phyloP scores from a whole-genome alignment of 1,140 invertebrate genomes.

The Solenopsis fugax region DNA sequence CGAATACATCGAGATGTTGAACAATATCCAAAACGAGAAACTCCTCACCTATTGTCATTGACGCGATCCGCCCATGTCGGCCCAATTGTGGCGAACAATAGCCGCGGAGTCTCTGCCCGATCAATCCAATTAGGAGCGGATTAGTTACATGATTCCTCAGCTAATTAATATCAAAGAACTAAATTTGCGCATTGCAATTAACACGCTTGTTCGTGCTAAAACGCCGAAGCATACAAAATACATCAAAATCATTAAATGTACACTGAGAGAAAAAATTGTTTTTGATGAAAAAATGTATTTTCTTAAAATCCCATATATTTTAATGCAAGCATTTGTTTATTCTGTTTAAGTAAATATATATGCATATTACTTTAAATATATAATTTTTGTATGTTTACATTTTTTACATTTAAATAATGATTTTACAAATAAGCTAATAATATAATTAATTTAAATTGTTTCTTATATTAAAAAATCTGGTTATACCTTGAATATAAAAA shows the following conservation, averaged over 20 bases:
- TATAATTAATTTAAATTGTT: too few species aligned
- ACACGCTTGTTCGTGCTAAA: background rate
- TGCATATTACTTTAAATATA: too few species aligned
- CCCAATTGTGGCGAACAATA: slow-evolving; percentile 48
- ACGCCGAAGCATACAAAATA: background rate
- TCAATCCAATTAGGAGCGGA: slow-evolving; percentile 50
- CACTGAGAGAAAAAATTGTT: background rate
- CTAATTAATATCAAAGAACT: slow-evolving; percentile 39
- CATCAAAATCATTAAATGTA: background rate
- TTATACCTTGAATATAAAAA: too few species aligned
- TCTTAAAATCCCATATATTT: too few species aligned
- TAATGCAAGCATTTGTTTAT: too few species aligned
- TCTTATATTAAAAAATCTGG: too few species aligned
- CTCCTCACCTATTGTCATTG: slow-evolving; percentile 28
- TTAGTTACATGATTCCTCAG: slow-evolving; percentile 31
- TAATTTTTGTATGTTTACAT: too few species aligned
- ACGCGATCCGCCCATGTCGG: background rate
- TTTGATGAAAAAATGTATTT: too few species aligned
- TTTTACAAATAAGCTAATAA: too few species aligned
- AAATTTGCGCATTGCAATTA: slow-evolving; percentile 13
- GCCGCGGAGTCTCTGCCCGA: slow-evolving; percentile 25
- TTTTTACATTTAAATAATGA: too few species aligned
- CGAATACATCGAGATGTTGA: slow-evolving; percentile 5
- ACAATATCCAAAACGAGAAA: slow-evolving; percentile 32
- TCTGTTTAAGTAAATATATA: too few species aligned